A percentile compares a stretch with the other conserved stretches of the same genome.
Evolutionary conservation across 2,888 invertebrate genomes (phyloP).

Genomic region (Dolichomitus sp.): DNA sequence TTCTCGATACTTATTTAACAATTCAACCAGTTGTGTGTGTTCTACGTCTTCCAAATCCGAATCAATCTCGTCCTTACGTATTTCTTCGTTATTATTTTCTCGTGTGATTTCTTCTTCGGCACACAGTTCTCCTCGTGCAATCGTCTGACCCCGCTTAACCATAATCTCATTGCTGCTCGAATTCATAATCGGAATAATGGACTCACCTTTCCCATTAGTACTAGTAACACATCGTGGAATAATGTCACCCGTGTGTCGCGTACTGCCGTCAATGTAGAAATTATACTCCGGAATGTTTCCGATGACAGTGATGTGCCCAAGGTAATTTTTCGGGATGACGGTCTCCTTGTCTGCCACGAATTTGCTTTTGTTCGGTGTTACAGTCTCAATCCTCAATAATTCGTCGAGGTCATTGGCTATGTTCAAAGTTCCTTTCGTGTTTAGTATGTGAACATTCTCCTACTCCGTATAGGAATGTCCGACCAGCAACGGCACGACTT

Average conservation of each 20-base stretch:
- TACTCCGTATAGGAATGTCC: background rate
- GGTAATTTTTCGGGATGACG: background rate
- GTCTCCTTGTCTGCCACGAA: background rate
- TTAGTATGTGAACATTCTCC: background rate
- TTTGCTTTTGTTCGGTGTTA: background rate
- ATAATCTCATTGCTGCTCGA: background rate
- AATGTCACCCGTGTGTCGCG: background rate
- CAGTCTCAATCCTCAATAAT: background rate
- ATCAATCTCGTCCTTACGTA: background rate
- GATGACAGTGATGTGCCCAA: background rate
- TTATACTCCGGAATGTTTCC: background rate
- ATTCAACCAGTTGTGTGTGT: background rate
- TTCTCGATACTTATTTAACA: slow-evolving; percentile 20
- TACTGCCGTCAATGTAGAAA: background rate
- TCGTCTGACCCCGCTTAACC: background rate
- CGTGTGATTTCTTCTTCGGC: background rate
- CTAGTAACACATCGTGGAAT: background rate
- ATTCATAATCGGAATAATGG: slow-evolving; percentile 16
- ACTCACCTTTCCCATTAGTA: background rate
- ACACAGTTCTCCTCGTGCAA: slow-evolving; percentile 9
- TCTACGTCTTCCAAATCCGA: slow-evolving; percentile 10
- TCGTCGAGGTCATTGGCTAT: background rate
- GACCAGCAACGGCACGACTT: background rate
- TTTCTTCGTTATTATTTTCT: background rate
- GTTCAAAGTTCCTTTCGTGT: background rate